Evolutionary conservation across 2,113 vertebrate species (phyloP), one percentile per base, ranked within the genome.

Genomic region (Synchiropus splendidus): DNA sequence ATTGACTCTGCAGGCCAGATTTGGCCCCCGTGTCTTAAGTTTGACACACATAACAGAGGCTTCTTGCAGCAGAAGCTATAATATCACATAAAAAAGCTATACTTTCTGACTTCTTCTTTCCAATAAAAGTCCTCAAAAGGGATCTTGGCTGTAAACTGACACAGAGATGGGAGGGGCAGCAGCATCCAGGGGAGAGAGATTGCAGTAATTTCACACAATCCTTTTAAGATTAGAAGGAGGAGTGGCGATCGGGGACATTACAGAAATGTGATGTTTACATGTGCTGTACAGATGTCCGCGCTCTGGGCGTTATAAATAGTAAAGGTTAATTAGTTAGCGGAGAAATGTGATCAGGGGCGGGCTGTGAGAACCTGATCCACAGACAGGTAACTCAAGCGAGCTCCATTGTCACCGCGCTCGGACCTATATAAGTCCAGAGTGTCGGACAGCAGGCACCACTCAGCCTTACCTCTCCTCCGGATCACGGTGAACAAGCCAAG

Each of bases 321-420:
- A 85, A 82, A 88, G 85, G 88, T 91, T 91, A 87, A 90, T 94
- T 89, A 91, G 90, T 86, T 88, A 87, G 83, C 74, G 73, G 80
- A 72, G 93, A 90, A 90, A 97, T 83, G 78, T 51, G 89, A 98
- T 86, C 86, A 61, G 66, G 54, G 77, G 83, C 85, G 85, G 85
- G 81, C 81, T 72, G 79, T 74, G 78, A 79, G 85, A 87, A 97
- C 84, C 84, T 86, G 92, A 98, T 97, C 90, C 89, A 78, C 45
- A 64, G 81, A 84, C 75, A 83, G 82, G 93, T 94, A 95, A 97
- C 86, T 83, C 70, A 90, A 97, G 92, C 74, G 75, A 81, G 71
- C 77, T 78, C 83, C 62, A 85, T 89, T 89, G 89, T 91, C 87
- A 79, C 79, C 44, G 67, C 72, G 87, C 81, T 85, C 85, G 80